These are phyloP conservation scores for Echinops telfairi DNA, from an alignment of 2,113 vertebrate species.

Conservation along the genomic window DNA sequence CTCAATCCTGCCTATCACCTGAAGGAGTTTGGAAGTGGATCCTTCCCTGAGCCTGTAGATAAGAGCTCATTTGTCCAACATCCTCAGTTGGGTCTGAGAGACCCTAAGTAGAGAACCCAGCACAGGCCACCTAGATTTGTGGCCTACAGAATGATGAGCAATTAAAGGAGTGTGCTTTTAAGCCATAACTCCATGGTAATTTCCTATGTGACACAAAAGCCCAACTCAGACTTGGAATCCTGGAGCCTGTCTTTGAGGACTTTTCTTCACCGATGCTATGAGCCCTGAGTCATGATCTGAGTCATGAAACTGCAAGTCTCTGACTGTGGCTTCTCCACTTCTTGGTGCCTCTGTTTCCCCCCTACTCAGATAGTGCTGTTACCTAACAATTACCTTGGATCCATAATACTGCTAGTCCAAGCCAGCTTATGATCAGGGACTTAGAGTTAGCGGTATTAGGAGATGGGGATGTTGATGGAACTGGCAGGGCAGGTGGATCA, in stretches of 20 bases:
- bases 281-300: conserved; percentile 4
- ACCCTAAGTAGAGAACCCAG: background rate
- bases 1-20: background rate
- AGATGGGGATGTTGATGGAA: background rate
- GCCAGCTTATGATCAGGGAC: background rate
- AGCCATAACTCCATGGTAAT: background rate
- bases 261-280: background rate
- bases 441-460: background rate
- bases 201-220: background rate
- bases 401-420: background rate
- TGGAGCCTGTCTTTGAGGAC: background rate
- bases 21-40: background rate
- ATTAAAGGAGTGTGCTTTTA: background rate
- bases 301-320: background rate
- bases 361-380: background rate
- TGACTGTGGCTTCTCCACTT: background rate
- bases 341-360: background rate
- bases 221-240: background rate
- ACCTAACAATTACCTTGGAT: background rate
- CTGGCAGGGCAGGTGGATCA: background rate
- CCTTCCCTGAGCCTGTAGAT: background rate
- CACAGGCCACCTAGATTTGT: background rate
- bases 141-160: background rate
- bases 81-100: background rate
- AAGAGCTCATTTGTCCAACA: background rate